Evolutionary conservation across 2,888 invertebrate genomes (phyloP).

Genomic region (Labia minor): DNA sequence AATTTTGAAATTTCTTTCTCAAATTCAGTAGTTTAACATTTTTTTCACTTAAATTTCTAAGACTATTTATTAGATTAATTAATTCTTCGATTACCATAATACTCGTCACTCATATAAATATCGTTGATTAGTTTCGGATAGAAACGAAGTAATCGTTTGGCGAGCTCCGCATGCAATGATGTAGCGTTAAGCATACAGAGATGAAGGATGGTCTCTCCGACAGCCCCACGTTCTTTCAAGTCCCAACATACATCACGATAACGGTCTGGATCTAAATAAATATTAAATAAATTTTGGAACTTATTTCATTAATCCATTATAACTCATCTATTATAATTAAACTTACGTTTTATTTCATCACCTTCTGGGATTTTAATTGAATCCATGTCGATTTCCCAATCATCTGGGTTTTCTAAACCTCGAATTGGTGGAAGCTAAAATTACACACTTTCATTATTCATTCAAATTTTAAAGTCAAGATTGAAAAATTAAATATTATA

Average conservation of each 20-base stretch:
- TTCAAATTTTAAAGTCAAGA: too few species aligned
- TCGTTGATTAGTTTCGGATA: constrained; percentile 95
- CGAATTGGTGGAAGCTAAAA: constrained; percentile 59
- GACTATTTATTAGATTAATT: too few species aligned
- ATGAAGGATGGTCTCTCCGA: constrained; percentile 91
- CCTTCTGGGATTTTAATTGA: constrained; percentile 35
- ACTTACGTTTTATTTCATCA: constrained; percentile 38
- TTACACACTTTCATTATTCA: constrained; percentile 19
- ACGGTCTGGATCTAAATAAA: constrained; percentile 47
- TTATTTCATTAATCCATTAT: constrained; percentile 39
- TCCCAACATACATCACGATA: constrained; percentile 88
- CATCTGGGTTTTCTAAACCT: constrained; percentile 73
- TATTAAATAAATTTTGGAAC: constrained; percentile 48
- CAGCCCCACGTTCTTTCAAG: constrained; percentile 82
- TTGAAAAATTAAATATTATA: too few species aligned
- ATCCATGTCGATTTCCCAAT: constrained; percentile 70
- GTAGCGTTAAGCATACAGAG: constrained; percentile 86
- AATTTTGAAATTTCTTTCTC: too few species aligned
- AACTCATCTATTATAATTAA: too few species aligned
- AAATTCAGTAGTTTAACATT: too few species aligned
- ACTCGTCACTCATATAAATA: constrained; percentile 91
- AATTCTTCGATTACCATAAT: constrained; percentile 79
- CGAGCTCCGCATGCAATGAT: constrained; percentile 82
- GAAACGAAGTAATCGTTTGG: constrained; percentile 77
- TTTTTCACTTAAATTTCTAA: too few species aligned